A percentile compares a stretch with the other conserved stretches of the same genome.
Evolutionary conservation across 2,113 vertebrate species (phyloP).

Genomic region (Syngnathus floridae): DNA sequence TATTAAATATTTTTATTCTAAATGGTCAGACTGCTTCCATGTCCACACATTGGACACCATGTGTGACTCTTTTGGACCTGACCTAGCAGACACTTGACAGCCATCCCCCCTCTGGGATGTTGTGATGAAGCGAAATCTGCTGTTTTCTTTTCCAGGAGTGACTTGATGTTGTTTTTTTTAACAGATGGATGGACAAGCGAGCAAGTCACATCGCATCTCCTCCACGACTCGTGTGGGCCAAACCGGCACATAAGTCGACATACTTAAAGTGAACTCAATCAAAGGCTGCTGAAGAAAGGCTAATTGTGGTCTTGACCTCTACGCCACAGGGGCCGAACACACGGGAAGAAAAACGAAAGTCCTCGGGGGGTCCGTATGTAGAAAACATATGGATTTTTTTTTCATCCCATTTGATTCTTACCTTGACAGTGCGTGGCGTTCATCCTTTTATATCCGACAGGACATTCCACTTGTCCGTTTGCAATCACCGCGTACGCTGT

Average conservation of each 20-base stretch:
- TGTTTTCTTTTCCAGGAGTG: constrained; percentile 5
- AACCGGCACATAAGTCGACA: constrained; percentile 24
- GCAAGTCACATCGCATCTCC: constrained; percentile 9
- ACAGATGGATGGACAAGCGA: constrained; percentile 17
- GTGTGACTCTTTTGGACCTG: constrained; percentile 26
- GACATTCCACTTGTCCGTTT: constrained; percentile 86
- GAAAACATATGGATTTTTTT: constrained; percentile 20
- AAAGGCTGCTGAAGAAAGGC: constrained; percentile 24
- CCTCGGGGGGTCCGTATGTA: constrained; percentile 19
- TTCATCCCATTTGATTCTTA: constrained; percentile 57
- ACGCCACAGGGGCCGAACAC: constrained; percentile 34
- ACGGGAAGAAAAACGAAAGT: constrained; percentile 25
- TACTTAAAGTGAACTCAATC: constrained; percentile 33
- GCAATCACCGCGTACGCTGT: constrained; percentile 80
- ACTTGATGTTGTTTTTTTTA: constrained; percentile 25
- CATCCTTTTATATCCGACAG: constrained; percentile 84
- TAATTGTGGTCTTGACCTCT: constrained; percentile 47
- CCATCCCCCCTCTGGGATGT: constrained; percentile 14
- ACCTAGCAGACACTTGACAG: constrained; percentile 4
- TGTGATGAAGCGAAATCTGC: constrained; percentile 1
- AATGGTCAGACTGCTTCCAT: neutral
- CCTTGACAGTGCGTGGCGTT: constrained; percentile 91
- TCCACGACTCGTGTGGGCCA: constrained; percentile 8
- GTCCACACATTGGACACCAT: constrained; percentile 24
- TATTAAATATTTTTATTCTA: neutral